Conservation (phyloP, 1,140 invertebrate species). For the Ceratoteleas bidentatus region DNA sequence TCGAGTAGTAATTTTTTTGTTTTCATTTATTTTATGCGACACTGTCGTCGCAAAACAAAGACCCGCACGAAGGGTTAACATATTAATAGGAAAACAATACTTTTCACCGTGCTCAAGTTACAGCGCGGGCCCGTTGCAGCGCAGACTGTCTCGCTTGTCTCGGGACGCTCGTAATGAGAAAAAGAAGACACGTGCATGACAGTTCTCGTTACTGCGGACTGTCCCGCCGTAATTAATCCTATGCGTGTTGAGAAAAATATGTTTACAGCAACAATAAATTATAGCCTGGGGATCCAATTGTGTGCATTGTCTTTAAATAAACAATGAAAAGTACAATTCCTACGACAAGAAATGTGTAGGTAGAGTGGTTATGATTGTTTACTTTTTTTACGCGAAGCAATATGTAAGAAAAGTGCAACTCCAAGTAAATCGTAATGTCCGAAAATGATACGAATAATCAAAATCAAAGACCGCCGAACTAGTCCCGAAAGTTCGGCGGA, state of each 20-base stretch:
- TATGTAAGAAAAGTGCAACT: background rate
- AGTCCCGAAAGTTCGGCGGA: too few species aligned
- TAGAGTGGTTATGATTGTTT: constrained; percentile 6
- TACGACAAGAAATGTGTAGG: background rate
- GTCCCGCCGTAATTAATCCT: constrained; percentile 46
- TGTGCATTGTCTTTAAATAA: constrained; percentile 15
- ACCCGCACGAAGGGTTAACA: constrained; percentile 21
- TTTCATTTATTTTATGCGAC: constrained; percentile 13
- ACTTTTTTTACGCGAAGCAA: background rate
- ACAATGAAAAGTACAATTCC: constrained; percentile 24
- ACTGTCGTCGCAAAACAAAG: background rate
- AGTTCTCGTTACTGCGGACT: constrained; percentile 25
- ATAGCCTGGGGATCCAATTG: constrained; percentile 4
- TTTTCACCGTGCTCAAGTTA: constrained; percentile 21
- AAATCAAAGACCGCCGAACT: background rate
- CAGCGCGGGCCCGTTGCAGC: constrained; percentile 14
- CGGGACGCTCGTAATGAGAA: constrained; percentile 8
- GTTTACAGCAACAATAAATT: constrained; percentile 38
- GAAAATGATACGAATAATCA: too few species aligned
- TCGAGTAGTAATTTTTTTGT: constrained; percentile 2
- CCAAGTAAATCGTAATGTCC: too few species aligned
- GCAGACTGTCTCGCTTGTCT: constrained; percentile 15
- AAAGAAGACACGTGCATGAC: constrained; percentile 31
- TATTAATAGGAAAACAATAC: constrained; percentile 52
- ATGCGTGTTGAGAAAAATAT: constrained; percentile 38